Evolutionary conservation across 2,797 vertebrate genomes (phyloP), one percentile per base, ranked within the genome.

Genomic region (Scomberomorus guttatus): DNA sequence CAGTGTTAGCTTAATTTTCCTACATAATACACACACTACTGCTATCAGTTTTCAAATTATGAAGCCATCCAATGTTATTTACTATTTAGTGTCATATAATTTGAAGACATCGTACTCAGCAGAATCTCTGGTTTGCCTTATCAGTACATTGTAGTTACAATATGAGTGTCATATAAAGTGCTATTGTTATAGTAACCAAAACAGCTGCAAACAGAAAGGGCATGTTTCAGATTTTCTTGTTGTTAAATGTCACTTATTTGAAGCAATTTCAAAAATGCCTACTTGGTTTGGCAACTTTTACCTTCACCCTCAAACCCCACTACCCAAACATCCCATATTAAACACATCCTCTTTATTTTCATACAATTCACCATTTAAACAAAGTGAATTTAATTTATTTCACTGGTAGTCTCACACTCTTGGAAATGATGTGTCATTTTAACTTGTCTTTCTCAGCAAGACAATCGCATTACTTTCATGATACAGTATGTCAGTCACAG

Each of bases 291-390:
- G 48, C n/a, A 44, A n/a, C 39, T 5, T 72, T 57, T 51, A 58
- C 32, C 6, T 10, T 48, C 24, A 15, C 7, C 0, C 48, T 66
- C 11, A 25, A 56, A 42, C 11, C 12, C 14, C n/a, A 27, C 29
- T 8, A 34, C 57, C 51, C 48, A 50, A 63, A 59, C 20, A 63
- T 22, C 24, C 27, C 37, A 22, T 13, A 34, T 69, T 34, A 3
- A 61, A 29, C 52, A 59, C 25, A 18, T 55, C 8, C 2, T 27
- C 44, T 55, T 10, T 68, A 22, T 65, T 71, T 72, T 64, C 42
- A 62, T 58, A 24, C 3, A 20, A 34, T 50, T 77, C 29, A 73
- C 6, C 7, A 20, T 57, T 48, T n/a, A 50, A 57, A 22, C 20
- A 61, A 61, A 68, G 56, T 34, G 4, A 1, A 8, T n/a, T 27